A percentile compares a stretch with the other conserved stretches of the same genome.
Conservation (phyloP, 2,113 vertebrate species). For the Pao palembangensis region DNA sequence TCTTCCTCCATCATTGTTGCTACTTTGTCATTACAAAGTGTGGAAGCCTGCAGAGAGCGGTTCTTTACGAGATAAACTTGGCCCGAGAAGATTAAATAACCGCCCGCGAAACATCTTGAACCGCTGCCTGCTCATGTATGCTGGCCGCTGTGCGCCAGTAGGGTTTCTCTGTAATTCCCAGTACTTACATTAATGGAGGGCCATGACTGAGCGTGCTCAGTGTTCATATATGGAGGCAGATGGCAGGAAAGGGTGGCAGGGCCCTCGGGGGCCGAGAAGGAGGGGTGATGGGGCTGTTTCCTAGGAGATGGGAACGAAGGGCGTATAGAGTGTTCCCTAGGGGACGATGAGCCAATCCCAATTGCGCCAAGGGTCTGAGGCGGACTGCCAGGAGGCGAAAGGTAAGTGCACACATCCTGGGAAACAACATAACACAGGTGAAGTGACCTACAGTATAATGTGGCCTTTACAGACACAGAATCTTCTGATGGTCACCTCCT, state of each 20-base stretch:
- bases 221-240: slow-evolving; percentile 66
- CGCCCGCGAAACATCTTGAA: no score
- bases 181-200: slow-evolving; percentile 89
- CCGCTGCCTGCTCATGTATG: no score
- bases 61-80: no score
- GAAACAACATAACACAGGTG: neutral
- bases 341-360: slow-evolving; percentile 32
- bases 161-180: neutral
- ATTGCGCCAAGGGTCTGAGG: slow-evolving; percentile 70
- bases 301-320: slow-evolving; percentile 47
- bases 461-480: neutral
- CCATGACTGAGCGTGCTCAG: slow-evolving; percentile 92
- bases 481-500: slow-evolving; percentile 68
- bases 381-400: slow-evolving; percentile 69
- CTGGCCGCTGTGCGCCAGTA: no score
- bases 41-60: no score
- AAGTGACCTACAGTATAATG: neutral
- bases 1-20: no score
- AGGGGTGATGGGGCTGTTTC: slow-evolving; percentile 68
- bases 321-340: slow-evolving; percentile 64
- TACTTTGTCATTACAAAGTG: no score
- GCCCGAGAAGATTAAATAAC: no score
- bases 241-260: slow-evolving; percentile 73
- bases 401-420: slow-evolving; percentile 42
- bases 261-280: slow-evolving; percentile 73